Percentiles rank a stretch among this genome's conserved stretches.
phyloP scores from a whole-genome alignment of 2,797 vertebrate species.

The Tadarida brasiliensis region DNA sequence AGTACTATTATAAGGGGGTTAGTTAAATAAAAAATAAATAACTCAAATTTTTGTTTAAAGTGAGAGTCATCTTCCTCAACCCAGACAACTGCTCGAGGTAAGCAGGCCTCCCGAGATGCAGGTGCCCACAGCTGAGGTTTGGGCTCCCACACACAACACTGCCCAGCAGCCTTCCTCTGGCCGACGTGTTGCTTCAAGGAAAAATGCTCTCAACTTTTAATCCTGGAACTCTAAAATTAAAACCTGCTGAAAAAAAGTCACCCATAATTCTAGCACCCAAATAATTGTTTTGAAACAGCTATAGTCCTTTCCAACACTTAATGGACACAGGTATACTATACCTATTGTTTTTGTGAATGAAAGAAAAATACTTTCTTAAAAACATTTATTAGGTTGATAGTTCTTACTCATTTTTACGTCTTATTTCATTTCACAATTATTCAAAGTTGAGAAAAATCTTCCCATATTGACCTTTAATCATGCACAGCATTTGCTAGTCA shows the following conservation, averaged over 20 bases:
- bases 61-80: neutral
- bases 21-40: neutral
- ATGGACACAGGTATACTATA: neutral
- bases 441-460: constrained; percentile 11
- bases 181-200: neutral
- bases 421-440: neutral
- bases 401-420: constrained; percentile 14
- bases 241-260: neutral
- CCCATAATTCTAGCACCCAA: neutral
- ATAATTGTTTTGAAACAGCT: constrained; percentile 9
- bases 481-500: neutral
- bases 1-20: neutral
- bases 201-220: neutral
- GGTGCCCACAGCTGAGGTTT: neutral
- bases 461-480: neutral
- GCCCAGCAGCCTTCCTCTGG: no score
- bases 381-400: neutral
- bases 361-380: constrained; percentile 39
- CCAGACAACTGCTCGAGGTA: neutral
- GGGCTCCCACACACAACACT: fast-evolving
- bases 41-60: constrained; percentile 12
- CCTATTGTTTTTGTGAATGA: neutral
- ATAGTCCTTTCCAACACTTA: neutral
- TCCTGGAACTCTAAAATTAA: neutral
- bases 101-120: neutral